phyloP scores from a whole-genome alignment of 2,888 invertebrate species.

The Philonicus albiceps region DNA sequence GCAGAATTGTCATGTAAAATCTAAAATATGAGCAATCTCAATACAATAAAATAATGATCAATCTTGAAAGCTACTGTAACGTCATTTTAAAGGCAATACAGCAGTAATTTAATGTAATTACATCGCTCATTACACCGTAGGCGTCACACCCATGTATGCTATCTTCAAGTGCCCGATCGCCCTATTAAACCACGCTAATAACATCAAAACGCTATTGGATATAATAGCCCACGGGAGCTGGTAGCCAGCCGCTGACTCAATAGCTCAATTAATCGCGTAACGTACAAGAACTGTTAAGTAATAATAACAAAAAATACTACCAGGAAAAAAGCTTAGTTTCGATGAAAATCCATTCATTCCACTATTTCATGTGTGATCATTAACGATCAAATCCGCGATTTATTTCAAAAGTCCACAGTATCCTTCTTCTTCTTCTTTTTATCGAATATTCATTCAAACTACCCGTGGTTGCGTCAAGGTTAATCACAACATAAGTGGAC shows the following conservation, averaged over 20 bases:
- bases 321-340: neutral
- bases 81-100: neutral
- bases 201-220: neutral
- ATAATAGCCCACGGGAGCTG: neutral
- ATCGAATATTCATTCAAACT: neutral
- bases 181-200: neutral
- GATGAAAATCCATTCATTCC: neutral
- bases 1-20: neutral
- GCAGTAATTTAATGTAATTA: neutral
- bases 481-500: neutral
- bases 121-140: neutral
- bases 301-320: neutral
- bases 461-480: slow-evolving; percentile 1
- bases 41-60: neutral
- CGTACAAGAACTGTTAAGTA: neutral
- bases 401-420: neutral
- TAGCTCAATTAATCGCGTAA: slow-evolving; percentile 4
- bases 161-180: neutral
- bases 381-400: neutral
- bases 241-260: neutral
- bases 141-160: neutral
- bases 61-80: neutral
- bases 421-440: neutral
- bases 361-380: neutral
- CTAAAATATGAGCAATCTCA: neutral